A percentile compares a stretch with the other conserved stretches of the same genome.
phyloP scores from a whole-genome alignment of 2,797 vertebrate species.

The Nothura maculosa region DNA sequence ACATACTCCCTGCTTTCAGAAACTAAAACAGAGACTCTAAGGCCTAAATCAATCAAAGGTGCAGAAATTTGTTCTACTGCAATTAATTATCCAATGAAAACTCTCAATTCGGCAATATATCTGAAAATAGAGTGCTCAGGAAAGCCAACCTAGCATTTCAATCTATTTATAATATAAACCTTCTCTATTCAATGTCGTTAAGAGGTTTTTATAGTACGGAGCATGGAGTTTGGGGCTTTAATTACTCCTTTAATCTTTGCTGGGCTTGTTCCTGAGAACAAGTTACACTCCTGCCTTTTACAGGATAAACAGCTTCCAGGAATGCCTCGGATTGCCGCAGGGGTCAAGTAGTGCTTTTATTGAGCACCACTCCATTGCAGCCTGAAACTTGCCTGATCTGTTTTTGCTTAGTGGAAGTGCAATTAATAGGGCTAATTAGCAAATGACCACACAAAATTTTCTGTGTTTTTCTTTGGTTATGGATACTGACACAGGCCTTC shows the following conservation, averaged over 20 bases:
- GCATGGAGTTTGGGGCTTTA: constrained; percentile 43
- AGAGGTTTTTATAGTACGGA: constrained; percentile 34
- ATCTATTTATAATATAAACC: constrained; percentile 42
- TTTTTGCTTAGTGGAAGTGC: constrained; percentile 8
- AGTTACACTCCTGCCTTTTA: constrained; percentile 38
- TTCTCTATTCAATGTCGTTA: not conserved
- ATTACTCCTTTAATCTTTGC: constrained; percentile 65
- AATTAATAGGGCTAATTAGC: constrained; percentile 38
- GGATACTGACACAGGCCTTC: not conserved
- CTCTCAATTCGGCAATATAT: constrained; percentile 24
- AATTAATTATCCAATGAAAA: constrained; percentile 63
- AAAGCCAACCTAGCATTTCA: constrained; percentile 18
- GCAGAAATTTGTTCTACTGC: constrained; percentile 45
- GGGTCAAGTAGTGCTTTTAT: constrained; percentile 10
- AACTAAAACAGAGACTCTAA: not conserved
- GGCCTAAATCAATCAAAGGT: constrained; percentile 44
- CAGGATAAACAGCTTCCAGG: constrained; percentile 35
- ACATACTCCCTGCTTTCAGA: constrained; percentile 22
- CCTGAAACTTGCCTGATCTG: constrained; percentile 13
- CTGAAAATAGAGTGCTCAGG: constrained; percentile 2
- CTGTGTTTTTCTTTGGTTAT: fast-evolving
- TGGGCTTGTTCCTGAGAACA: constrained; percentile 36
- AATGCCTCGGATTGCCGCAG: constrained; percentile 8
- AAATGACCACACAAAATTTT: not conserved
- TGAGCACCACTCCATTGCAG: not conserved